Evolutionary conservation across 2,113 vertebrate genomes (phyloP).

Genomic region (Theropithecus gelada): DNA sequence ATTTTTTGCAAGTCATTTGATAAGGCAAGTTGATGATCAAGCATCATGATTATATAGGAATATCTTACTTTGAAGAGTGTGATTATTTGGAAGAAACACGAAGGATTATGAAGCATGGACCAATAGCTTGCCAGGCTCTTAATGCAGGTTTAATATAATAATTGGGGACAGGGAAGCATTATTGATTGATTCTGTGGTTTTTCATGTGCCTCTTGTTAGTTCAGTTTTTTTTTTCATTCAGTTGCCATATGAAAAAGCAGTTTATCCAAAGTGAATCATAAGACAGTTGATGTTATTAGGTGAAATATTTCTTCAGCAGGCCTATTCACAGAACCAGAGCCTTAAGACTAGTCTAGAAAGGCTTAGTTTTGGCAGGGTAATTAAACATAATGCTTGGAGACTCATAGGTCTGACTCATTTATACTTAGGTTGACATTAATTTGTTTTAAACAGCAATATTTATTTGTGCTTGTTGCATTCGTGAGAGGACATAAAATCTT

Average conservation of each 20-base stretch:
- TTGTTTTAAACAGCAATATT: conserved; percentile 42
- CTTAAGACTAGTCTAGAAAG: background rate
- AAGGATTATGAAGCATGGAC: background rate
- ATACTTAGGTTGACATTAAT: conserved; percentile 46
- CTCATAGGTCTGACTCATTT: conserved; percentile 42
- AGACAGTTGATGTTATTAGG: conserved; percentile 33
- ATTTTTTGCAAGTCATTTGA: conserved; percentile 35
- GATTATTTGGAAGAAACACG: background rate
- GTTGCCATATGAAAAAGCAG: conserved; percentile 2
- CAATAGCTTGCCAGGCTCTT: background rate
- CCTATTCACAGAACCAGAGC: conserved; percentile 20
- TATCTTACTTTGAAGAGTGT: background rate
- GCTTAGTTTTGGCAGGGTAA: conserved; percentile 8
- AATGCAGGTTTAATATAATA: conserved; percentile 49
- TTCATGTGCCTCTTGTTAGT: background rate
- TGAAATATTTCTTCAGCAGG: conserved; percentile 12
- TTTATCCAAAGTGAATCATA: conserved; percentile 30
- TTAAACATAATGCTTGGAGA: background rate
- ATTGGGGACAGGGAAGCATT: background rate
- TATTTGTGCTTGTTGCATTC: background rate
- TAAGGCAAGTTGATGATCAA: background rate
- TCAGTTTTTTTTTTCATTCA: background rate
- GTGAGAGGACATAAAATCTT: conserved; percentile 5
- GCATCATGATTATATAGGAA: background rate
- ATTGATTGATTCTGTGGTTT: background rate